phyloP scores from a whole-genome alignment of 2,797 vertebrate genomes.

The Cynodonichthys magdalenae region DNA sequence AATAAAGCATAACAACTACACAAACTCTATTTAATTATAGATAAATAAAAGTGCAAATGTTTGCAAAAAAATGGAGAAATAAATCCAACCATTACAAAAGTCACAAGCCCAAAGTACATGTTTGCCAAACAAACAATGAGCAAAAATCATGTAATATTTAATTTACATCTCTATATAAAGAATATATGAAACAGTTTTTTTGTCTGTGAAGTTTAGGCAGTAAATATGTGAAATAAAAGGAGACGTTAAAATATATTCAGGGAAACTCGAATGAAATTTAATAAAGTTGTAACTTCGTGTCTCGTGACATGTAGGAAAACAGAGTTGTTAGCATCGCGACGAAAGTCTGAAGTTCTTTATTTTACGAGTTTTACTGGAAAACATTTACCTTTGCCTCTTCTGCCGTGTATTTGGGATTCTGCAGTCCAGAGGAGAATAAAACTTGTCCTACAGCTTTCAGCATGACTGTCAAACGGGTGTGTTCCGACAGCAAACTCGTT shows the following conservation, averaged over 20 bases:
- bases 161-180: not conserved
- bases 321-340: not conserved
- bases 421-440: conserved; percentile 72
- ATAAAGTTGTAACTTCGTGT: not conserved
- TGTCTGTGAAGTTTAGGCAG: not conserved
- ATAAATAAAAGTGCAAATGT: too few relatives aligned
- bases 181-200: not conserved
- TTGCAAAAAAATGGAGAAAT: not conserved
- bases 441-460: conserved; percentile 71
- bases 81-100: not conserved
- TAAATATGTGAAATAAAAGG: not conserved
- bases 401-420: conserved; percentile 71
- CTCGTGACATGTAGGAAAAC: conserved; percentile 2
- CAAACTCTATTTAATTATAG: too few relatives aligned
- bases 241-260: not conserved
- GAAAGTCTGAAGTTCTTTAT: conserved; percentile 20
- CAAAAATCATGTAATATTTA: not conserved
- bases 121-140: not conserved
- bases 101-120: not conserved
- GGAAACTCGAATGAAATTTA: not conserved
- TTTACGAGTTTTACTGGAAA: not conserved
- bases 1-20: too few relatives aligned
- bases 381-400: conserved; percentile 69
- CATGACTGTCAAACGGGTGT: conserved; percentile 55
- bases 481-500: not conserved